These are phyloP conservation scores for Pocillopora verrucosa DNA, from an alignment of 64 coral and sea anemone species.

Conservation along the genomic window DNA sequence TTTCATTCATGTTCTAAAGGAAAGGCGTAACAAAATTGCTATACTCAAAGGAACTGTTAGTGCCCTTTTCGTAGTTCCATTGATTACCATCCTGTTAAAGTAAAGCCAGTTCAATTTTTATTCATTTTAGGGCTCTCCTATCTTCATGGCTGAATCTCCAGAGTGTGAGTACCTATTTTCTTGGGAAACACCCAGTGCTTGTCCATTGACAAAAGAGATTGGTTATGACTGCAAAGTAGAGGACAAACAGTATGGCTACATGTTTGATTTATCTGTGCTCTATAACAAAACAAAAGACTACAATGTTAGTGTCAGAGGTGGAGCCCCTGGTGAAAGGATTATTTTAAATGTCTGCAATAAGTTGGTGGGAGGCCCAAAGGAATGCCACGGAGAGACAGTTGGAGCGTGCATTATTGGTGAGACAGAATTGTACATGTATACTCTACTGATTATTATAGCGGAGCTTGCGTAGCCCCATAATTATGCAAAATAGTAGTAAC, in stretches of 20 bases:
- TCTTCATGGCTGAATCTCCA: conserved; percentile 48
- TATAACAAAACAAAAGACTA: conserved; percentile 1
- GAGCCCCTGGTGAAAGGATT: not conserved
- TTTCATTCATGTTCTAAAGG: too few relatives aligned
- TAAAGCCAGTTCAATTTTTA: not conserved
- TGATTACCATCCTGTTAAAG: too few relatives aligned
- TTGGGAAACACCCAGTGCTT: conserved; percentile 78
- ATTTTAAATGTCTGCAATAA: conserved; percentile 24
- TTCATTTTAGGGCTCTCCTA: conserved; percentile 50
- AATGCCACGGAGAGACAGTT: not conserved
- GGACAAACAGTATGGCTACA: conserved; percentile 52
- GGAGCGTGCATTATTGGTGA: conserved; percentile 39
- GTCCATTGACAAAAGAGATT: conserved; percentile 32
- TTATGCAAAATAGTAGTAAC: too few relatives aligned
- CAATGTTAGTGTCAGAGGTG: not conserved
- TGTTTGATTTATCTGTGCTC: conserved; percentile 39
- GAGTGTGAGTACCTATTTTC: conserved; percentile 73
- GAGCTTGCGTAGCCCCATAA: too few relatives aligned
- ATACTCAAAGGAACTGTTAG: too few relatives aligned
- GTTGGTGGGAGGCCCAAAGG: not conserved
- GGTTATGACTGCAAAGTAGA: conserved; percentile 40
- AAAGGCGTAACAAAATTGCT: too few relatives aligned
- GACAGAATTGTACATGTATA: not conserved
- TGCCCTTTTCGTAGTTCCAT: too few relatives aligned
- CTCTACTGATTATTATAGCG: too few relatives aligned